Base-by-base conservation (phyloP, 2,797 vertebrate genomes). In the Leptoclinus maculatus region DNA sequence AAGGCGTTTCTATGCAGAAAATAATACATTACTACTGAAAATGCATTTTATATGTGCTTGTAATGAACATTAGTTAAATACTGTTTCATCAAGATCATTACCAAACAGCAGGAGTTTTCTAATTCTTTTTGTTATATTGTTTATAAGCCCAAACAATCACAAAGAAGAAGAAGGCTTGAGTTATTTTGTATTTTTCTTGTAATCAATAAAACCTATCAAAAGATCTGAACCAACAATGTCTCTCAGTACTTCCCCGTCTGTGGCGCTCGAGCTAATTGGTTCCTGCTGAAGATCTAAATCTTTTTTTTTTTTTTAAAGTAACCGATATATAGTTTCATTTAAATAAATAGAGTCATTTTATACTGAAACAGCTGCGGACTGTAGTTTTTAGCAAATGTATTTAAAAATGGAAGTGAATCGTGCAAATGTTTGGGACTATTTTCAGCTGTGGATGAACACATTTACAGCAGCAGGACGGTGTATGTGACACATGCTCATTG, bases 381-480 rank as follows among this genome's bases (percentile, higher is more conserved):
- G 27, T 7, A 5, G 16, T 21, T 59, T 47, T 25, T 13, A 54
- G 34, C 5, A 56, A 56, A 63, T 23, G 29, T 5, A 10, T n/a
- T 23, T 25, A 8, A 39, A 34, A 71, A 49, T 27, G 10, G 2
- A 41, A 10, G 3, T 17, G 36, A 5, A 58, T 29, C 0, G 0
- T 51, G 49, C 16, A 64, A 29, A 38, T 49, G 27, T 63, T 36
- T 60, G 66, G 71, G 32, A 21, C 54, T 64, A 59, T 66, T 76
- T 80, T 68, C 19, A 45, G 39, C 23, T 16, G 74, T 25, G 39
- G 58, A 59, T 60, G 36, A 57, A 71, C 36, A 36, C 17, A 27
- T 51, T 51, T 51, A 51, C 49, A 51, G 21, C 49, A 51, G 21
- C 49, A 21, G 19, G 45, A 39, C 3, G 4, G 27, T 32, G 43